Evolutionary conservation across 1,140 invertebrate genomes (phyloP).

Genomic region (Reticulitermes speratus): DNA sequence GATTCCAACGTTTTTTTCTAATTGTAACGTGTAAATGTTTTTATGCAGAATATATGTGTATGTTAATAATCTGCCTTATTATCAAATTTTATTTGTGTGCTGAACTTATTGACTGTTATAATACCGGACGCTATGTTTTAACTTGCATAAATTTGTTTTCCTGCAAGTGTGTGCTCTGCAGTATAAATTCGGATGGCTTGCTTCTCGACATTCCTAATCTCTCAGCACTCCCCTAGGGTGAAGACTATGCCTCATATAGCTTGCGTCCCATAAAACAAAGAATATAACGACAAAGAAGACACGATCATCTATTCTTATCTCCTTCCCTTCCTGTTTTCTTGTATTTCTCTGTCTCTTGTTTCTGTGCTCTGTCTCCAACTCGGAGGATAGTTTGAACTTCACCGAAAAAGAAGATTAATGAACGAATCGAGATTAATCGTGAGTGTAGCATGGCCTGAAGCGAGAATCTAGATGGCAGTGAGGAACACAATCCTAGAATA

Average conservation of each 20-base stretch:
- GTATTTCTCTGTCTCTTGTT: not conserved
- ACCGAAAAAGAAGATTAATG: conserved; percentile 14
- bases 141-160: too few species aligned
- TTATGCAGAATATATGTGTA: too few species aligned
- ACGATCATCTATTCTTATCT: not conserved
- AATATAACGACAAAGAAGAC: not conserved
- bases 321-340: not conserved
- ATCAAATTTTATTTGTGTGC: too few species aligned
- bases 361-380: not conserved
- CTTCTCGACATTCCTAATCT: not conserved
- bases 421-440: not conserved
- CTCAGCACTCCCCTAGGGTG: not conserved
- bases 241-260: not conserved
- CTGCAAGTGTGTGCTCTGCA: not conserved
- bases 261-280: not conserved
- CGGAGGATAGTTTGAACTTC: not conserved
- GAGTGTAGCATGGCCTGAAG: not conserved
- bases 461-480: not conserved
- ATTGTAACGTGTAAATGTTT: too few species aligned
- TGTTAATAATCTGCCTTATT: too few species aligned
- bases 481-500: not conserved
- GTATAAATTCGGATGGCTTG: not conserved
- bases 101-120: too few species aligned
- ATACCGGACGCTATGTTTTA: too few species aligned
- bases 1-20: too few species aligned